These are phyloP conservation scores for Chalcis sispes DNA, from an alignment of 2,888 invertebrate species.

Conservation along the genomic window DNA sequence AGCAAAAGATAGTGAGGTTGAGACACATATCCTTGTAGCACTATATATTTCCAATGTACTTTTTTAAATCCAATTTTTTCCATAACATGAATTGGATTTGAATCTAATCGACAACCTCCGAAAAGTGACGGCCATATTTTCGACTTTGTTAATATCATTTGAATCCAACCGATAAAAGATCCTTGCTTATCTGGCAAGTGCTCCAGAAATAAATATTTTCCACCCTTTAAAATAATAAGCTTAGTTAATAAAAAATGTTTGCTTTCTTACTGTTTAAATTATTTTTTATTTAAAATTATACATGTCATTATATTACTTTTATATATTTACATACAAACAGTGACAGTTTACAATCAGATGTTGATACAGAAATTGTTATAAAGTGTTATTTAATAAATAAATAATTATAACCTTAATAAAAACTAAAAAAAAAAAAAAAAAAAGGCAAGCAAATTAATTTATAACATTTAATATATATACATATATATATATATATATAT, in stretches of 20 bases:
- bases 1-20: conserved; percentile 66
- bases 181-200: conserved; percentile 66
- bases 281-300: no score
- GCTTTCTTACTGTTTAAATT: no score
- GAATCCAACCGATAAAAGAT: conserved; percentile 64
- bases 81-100: conserved; percentile 64
- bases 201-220: conserved; percentile 70
- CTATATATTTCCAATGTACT: conserved; percentile 63
- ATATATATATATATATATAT: no score
- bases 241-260: neutral
- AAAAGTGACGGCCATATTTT: conserved; percentile 71
- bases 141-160: conserved; percentile 65
- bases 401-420: no score
- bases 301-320: no score
- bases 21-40: conserved; percentile 67
- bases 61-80: conserved; percentile 64
- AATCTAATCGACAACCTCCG: conserved; percentile 68
- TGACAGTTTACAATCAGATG: no score
- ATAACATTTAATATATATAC: no score
- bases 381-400: no score
- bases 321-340: no score
- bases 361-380: no score
- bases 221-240: conserved; percentile 63
- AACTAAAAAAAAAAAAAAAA: no score
- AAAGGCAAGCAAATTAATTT: no score